Evolutionary conservation across 2,113 vertebrate genomes (phyloP).

Genomic region (Anhinga anhinga): DNA sequence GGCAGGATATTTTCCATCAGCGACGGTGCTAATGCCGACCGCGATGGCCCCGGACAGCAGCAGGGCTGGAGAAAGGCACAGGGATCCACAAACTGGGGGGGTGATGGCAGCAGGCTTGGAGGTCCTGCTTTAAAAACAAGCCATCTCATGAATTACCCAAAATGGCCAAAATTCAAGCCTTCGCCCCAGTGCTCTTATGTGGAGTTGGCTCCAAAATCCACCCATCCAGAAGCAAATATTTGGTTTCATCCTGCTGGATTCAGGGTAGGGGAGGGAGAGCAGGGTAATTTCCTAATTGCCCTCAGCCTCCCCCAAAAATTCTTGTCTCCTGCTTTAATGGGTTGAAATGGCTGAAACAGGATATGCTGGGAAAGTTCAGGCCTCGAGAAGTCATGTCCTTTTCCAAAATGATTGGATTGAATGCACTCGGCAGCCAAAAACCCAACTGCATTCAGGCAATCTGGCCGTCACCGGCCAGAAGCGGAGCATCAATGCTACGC

Average conservation of each 20-base stretch:
- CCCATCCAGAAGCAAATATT: not conserved
- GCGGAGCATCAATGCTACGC: not conserved
- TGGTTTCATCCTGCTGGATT: not conserved
- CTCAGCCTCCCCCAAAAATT: not conserved
- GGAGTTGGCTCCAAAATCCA: not conserved
- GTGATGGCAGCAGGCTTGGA: not conserved
- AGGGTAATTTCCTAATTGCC: not conserved
- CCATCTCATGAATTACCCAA: accelerated
- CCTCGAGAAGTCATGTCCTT: not conserved
- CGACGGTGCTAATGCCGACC: accelerated
- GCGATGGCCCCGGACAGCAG: accelerated
- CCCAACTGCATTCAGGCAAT: not conserved
- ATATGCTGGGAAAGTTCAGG: slow-evolving; percentile 33
- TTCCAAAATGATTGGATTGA: not conserved
- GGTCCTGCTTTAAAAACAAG: not conserved
- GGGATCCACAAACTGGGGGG: not conserved
- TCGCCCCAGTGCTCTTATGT: accelerated
- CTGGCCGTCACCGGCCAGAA: accelerated
- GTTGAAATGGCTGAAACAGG: not conserved
- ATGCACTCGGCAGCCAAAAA: not conserved
- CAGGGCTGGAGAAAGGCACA: not conserved
- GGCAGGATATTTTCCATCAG: not conserved
- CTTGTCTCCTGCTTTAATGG: not conserved
- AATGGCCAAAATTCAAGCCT: not conserved
- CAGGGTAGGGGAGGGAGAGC: not conserved